Conservation (phyloP, 2,797 vertebrate species). For the Rhabdomys pumilio region DNA sequence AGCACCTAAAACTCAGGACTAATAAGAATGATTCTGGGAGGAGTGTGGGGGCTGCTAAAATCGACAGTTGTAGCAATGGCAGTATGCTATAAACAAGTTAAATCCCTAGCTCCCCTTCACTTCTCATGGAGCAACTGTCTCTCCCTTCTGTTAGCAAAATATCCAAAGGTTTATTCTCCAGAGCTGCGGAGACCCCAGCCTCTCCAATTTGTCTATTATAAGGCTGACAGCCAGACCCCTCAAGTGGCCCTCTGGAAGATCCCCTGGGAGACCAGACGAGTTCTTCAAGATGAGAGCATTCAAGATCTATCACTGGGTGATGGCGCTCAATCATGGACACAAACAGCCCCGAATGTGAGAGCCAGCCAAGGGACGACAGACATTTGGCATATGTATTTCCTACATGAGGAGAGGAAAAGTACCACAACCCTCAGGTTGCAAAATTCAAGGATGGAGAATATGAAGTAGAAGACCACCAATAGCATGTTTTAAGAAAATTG, state of each 20-base stretch:
- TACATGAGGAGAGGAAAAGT: rapidly evolving
- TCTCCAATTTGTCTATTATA: neutral
- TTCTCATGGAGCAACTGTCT: neutral
- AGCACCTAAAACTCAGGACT: neutral
- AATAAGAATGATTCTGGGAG: neutral
- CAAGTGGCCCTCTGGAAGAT: neutral
- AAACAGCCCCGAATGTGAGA: neutral
- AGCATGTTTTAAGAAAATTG: neutral
- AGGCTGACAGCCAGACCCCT: neutral
- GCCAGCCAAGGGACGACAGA: neutral
- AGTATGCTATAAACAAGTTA: neutral
- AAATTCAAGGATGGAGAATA: neutral
- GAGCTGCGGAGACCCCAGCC: neutral
- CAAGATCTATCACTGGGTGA: neutral
- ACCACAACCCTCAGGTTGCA: neutral
- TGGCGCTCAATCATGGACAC: neutral
- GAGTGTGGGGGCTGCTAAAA: no score
- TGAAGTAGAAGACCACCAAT: neutral
- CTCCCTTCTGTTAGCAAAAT: neutral
- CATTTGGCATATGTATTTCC: neutral
- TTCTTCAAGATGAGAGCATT: neutral
- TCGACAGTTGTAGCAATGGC: neutral
- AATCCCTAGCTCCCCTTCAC: neutral
- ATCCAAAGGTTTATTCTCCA: neutral
- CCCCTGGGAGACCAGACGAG: neutral